A percentile compares a stretch with the other conserved stretches of the same genome.
phyloP scores from a whole-genome alignment of 2,888 invertebrate species.

The Idaea dimidiata region DNA sequence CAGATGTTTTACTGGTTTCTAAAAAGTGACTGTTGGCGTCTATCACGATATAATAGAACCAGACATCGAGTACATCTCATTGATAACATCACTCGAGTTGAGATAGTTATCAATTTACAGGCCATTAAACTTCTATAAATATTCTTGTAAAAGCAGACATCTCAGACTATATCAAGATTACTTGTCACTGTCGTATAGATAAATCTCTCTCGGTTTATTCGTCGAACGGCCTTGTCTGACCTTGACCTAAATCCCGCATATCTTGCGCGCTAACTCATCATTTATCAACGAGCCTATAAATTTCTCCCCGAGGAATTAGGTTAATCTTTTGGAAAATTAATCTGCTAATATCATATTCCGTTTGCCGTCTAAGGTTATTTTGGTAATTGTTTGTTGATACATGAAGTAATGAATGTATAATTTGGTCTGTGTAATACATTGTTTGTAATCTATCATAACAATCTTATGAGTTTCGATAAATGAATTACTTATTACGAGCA shows the following conservation, averaged over 20 bases:
- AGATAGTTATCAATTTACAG: neutral
- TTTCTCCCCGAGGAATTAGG: neutral
- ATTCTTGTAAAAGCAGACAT: neutral
- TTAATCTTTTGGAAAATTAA: neutral
- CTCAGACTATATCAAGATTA: neutral
- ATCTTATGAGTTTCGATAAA: neutral
- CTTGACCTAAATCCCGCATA: constrained; percentile 2
- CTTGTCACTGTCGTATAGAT: neutral
- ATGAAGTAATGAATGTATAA: neutral
- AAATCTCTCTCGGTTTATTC: neutral
- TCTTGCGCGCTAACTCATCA: neutral
- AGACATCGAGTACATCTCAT: neutral
- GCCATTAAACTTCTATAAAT: neutral
- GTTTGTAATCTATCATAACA: neutral
- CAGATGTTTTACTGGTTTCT: no score
- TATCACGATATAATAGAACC: no score
- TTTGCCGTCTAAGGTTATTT: neutral
- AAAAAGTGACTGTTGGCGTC: no score
- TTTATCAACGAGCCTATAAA: neutral
- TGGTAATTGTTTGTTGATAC: neutral
- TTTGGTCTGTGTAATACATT: neutral
- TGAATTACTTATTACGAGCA: neutral
- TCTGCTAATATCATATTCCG: neutral
- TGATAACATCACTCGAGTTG: neutral
- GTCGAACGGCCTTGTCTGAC: neutral